Percentiles rank a stretch among this genome's conserved stretches.
These are phyloP conservation scores for Myotis yumanensis DNA, from an alignment of 2,113 vertebrate species.

Conservation along the genomic window DNA sequence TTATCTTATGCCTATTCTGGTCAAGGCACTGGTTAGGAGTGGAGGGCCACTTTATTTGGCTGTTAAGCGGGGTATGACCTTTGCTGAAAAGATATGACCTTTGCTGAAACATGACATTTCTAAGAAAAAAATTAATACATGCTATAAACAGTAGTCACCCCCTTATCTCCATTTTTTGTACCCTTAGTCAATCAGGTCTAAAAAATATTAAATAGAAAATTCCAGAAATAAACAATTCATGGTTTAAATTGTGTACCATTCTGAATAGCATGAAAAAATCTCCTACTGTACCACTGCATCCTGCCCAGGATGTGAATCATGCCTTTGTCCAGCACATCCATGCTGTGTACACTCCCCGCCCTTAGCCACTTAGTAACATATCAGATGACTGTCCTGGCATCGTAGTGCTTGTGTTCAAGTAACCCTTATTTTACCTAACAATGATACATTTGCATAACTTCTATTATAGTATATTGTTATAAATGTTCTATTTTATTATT, in stretches of 20 bases:
- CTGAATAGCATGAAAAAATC: not conserved
- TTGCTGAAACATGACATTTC: not conserved
- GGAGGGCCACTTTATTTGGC: not conserved
- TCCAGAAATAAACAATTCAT: not conserved
- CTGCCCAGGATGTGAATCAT: not conserved
- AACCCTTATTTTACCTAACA: not conserved
- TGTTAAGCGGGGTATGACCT: not conserved
- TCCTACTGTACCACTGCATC: not conserved
- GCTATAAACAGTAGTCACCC: not conserved
- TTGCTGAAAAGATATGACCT: not conserved
- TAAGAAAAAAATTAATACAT: not conserved
- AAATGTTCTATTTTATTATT: not conserved
- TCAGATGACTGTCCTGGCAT: not conserved
- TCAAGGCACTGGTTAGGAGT: not conserved
- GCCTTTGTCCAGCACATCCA: not conserved
- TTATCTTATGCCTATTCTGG: constrained; percentile 15
- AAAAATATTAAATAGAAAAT: not conserved
- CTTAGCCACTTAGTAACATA: not conserved
- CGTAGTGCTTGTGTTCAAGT: not conserved
- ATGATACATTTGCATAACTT: not conserved
- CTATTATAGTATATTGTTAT: not conserved
- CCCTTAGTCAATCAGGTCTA: not conserved
- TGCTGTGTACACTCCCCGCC: not conserved
- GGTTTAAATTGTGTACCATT: not conserved
- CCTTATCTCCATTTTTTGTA: not conserved